Conservation (phyloP, 2,113 vertebrate genomes). For the Rhipidura dahli region DNA sequence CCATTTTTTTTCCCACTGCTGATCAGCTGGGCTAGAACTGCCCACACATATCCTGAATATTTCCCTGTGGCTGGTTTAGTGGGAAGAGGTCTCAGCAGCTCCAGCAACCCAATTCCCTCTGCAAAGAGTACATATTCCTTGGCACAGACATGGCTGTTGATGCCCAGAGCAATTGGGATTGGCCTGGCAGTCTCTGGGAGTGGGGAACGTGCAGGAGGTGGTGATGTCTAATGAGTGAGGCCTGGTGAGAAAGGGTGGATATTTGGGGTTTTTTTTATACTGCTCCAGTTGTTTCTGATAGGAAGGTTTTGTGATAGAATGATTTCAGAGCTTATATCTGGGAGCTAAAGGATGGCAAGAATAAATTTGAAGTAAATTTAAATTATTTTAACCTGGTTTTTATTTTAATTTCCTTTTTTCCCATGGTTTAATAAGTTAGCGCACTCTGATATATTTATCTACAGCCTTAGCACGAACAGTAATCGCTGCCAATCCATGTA, state of each 20-base stretch:
- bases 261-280: background rate
- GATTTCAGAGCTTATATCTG: background rate
- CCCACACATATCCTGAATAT: background rate
- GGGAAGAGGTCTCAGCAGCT: background rate
- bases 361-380: background rate
- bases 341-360: background rate
- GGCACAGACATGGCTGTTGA: background rate
- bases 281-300: background rate
- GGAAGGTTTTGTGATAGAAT: background rate
- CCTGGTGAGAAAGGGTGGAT: background rate
- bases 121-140: background rate
- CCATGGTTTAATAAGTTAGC: background rate
- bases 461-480: background rate
- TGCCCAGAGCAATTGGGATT: background rate
- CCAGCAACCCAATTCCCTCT: background rate
- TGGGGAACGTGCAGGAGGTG: background rate
- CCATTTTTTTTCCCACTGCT: background rate
- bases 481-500: background rate
- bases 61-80: background rate
- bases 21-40: background rate
- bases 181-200: background rate
- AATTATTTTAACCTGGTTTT: background rate
- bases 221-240: background rate
- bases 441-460: background rate
- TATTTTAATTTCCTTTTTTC: background rate